Evolutionary conservation across 2,797 vertebrate genomes (phyloP).

Genomic region (Euphonia xanthogaster): DNA sequence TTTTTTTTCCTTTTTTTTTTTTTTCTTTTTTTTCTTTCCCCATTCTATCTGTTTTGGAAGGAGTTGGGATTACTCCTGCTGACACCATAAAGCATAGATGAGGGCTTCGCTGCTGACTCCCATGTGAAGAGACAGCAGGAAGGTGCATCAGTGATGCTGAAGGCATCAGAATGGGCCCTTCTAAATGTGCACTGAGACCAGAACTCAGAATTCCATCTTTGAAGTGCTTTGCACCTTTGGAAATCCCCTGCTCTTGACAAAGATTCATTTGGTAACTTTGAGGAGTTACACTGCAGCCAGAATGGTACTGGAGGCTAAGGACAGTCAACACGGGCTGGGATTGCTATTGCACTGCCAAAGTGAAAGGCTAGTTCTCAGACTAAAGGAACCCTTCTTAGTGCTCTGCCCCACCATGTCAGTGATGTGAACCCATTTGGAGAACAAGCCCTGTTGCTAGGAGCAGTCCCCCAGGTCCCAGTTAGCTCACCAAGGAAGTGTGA

Average conservation of each 20-base stretch:
- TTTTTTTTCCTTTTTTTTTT: background rate
- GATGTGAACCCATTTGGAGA: background rate
- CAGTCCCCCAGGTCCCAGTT: background rate
- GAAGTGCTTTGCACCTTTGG: background rate
- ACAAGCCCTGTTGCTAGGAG: background rate
- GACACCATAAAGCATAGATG: background rate
- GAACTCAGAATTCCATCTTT: background rate
- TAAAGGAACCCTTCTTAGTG: fast-evolving
- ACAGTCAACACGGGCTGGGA: background rate
- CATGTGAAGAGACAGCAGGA: background rate
- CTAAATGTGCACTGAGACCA: background rate
- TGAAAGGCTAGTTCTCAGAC: background rate
- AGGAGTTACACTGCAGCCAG: background rate
- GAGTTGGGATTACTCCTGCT: background rate
- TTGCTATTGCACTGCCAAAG: background rate
- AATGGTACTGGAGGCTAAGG: background rate
- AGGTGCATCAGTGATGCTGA: background rate
- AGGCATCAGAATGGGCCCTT: background rate
- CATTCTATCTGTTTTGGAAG: background rate
- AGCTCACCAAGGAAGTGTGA: background rate
- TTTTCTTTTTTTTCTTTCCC: no score
- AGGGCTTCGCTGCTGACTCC: background rate
- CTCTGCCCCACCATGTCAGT: background rate
- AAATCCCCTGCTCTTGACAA: background rate
- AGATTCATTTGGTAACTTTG: background rate